Evolutionary conservation across 2,113 vertebrate species (phyloP).

Genomic region (Nipponia nippon): DNA sequence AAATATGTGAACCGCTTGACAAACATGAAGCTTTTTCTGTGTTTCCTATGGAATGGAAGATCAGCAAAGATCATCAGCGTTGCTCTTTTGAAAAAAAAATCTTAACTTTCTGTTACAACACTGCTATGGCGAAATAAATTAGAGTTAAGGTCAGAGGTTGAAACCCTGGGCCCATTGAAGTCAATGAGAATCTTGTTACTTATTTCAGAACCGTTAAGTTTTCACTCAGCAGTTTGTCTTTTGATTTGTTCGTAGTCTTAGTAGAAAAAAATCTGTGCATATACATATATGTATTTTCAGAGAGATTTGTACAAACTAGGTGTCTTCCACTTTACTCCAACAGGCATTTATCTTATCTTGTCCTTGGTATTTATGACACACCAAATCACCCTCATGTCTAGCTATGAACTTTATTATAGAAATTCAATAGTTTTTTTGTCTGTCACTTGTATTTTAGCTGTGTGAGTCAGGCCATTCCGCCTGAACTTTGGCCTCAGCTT

Average conservation of each 20-base stretch:
- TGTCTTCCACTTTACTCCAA: neutral
- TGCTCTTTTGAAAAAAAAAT: neutral
- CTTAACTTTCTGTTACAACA: neutral
- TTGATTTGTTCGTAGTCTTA: neutral
- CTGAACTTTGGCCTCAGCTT: constrained; percentile 7
- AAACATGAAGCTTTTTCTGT: neutral
- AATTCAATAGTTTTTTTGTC: neutral
- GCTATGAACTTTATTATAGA: neutral
- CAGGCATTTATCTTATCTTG: neutral
- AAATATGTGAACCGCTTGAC: neutral
- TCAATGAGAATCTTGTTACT: neutral
- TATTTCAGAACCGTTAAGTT: neutral
- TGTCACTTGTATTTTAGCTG: neutral
- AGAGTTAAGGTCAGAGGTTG: neutral
- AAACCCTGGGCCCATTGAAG: neutral
- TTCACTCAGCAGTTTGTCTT: neutral
- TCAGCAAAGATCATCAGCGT: neutral
- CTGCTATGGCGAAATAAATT: neutral
- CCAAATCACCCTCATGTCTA: neutral
- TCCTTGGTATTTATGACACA: neutral
- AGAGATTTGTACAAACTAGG: neutral
- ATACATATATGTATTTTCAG: neutral
- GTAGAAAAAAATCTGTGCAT: neutral
- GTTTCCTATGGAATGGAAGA: neutral
- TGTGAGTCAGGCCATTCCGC: neutral